phyloP scores from a whole-genome alignment of 1,140 invertebrate genomes.

The Drosophila punjabiensis region DNA sequence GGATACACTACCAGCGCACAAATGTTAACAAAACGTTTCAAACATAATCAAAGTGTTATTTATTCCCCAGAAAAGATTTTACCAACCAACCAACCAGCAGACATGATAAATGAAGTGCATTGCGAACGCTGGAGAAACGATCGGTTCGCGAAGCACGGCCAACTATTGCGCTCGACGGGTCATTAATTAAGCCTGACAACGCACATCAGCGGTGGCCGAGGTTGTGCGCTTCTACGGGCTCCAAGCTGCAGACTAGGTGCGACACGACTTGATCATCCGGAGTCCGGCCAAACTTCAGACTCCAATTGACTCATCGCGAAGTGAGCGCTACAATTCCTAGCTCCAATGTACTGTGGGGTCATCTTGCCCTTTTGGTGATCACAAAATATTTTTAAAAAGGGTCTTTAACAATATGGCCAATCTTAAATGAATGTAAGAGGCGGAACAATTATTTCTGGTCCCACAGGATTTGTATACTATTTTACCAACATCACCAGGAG shows the following conservation, averaged over 20 bases:
- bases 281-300: slow-evolving; percentile 11
- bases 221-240: slow-evolving; percentile 13
- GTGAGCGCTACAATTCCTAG: slow-evolving; percentile 35
- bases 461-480: not conserved
- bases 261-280: slow-evolving; percentile 22
- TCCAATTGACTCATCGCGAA: slow-evolving; percentile 18
- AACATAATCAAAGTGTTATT: slow-evolving; percentile 70
- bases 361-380: no score
- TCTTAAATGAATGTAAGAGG: not conserved
- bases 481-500: not conserved
- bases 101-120: slow-evolving; percentile 69
- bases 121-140: slow-evolving; percentile 53
- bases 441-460: not conserved
- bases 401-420: not conserved
- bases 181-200: slow-evolving; percentile 74
- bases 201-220: slow-evolving; percentile 17
- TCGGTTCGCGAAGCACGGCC: slow-evolving; percentile 52
- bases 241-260: slow-evolving; percentile 14
- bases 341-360: slow-evolving; percentile 1
- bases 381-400: not conserved
- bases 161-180: slow-evolving; percentile 62
- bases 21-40: slow-evolving; percentile 57
- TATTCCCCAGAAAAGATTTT: slow-evolving; percentile 47
- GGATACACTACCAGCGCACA: slow-evolving; percentile 10
- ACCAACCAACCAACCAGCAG: slow-evolving; percentile 39